A percentile compares a stretch with the other conserved stretches of the same genome.
Evolutionary conservation across 2,888 invertebrate species (phyloP).

Genomic region (Gasteruption jaculator): DNA sequence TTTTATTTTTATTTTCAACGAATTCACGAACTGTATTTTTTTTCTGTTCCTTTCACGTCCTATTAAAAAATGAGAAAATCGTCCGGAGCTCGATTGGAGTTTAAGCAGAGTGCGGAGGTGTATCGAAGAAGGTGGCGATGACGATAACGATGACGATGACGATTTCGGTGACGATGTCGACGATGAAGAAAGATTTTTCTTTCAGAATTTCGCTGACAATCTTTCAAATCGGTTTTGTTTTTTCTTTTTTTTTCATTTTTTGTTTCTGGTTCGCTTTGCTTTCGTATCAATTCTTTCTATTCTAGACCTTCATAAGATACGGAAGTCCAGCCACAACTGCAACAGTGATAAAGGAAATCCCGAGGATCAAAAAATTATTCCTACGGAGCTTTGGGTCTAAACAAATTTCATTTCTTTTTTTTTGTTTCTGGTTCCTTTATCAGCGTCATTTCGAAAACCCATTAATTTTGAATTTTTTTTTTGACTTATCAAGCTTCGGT

Average conservation of each 20-base stretch:
- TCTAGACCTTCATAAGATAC: constrained; percentile 48
- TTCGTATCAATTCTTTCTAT: constrained; percentile 14
- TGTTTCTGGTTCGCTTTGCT: constrained; percentile 8
- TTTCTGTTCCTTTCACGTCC: no score
- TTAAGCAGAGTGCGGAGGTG: constrained; percentile 13
- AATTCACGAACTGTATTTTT: no score
- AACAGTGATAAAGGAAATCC: no score
- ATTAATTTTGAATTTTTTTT: no score
- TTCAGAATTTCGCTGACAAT: not conserved
- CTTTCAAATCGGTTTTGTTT: not conserved
- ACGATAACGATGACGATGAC: constrained; percentile 20
- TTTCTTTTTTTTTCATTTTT: not conserved
- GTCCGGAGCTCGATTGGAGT: not conserved
- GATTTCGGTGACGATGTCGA: constrained; percentile 14
- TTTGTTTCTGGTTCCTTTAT: no score
- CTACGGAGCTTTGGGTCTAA: no score
- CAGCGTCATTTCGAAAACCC: no score
- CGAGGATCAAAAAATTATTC: no score
- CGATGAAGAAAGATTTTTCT: constrained; percentile 12
- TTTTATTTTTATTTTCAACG: no score
- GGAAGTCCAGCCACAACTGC: constrained; percentile 49
- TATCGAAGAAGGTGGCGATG: constrained; percentile 21
- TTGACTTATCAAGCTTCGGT: no score
- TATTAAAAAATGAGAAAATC: no score
- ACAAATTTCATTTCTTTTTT: no score